Conservation (phyloP, 92 coral and sea anemone genomes). For the Nematostella vectensis region DNA sequence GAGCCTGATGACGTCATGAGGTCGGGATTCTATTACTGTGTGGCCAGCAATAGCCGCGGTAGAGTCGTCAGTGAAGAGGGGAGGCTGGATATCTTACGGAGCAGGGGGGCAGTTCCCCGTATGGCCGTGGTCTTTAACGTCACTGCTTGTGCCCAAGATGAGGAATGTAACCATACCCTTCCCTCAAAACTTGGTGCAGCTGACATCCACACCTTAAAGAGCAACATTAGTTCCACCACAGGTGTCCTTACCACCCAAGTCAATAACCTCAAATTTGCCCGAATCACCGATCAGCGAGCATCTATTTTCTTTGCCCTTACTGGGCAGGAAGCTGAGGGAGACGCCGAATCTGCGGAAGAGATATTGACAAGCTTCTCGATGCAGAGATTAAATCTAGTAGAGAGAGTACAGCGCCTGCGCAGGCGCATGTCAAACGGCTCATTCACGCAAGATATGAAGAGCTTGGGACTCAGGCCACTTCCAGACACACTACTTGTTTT, state of each 20-base stretch:
- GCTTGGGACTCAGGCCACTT: conserved; percentile 3
- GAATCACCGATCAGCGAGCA: not conserved
- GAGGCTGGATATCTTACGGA: conserved; percentile 19
- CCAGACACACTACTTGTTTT: conserved; percentile 4
- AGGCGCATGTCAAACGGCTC: conserved; percentile 9
- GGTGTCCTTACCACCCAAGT: not conserved
- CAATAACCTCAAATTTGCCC: conserved; percentile 1
- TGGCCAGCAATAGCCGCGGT: conserved; percentile 22
- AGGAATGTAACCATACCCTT: not conserved
- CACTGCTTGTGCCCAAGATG: not conserved
- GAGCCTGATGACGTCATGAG: conserved; percentile 14
- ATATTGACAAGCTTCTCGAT: not conserved
- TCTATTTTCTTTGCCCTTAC: not conserved
- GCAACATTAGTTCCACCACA: not conserved
- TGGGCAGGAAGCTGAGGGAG: not conserved
- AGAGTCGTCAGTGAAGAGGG: conserved; percentile 21
- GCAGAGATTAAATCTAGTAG: not conserved
- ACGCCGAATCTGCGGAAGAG: not conserved
- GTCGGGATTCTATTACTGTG: conserved; percentile 37
- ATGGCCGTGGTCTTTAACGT: conserved; percentile 15
- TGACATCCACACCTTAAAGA: not conserved
- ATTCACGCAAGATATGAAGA: not conserved
- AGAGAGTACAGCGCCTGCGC: conserved; percentile 6
- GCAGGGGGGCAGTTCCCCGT: conserved; percentile 20
- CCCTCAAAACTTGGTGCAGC: not conserved